Evolutionary conservation across 2,797 vertebrate genomes (phyloP), one percentile per base, ranked within the genome.

Genomic region (Leucoraja ocellata): DNA sequence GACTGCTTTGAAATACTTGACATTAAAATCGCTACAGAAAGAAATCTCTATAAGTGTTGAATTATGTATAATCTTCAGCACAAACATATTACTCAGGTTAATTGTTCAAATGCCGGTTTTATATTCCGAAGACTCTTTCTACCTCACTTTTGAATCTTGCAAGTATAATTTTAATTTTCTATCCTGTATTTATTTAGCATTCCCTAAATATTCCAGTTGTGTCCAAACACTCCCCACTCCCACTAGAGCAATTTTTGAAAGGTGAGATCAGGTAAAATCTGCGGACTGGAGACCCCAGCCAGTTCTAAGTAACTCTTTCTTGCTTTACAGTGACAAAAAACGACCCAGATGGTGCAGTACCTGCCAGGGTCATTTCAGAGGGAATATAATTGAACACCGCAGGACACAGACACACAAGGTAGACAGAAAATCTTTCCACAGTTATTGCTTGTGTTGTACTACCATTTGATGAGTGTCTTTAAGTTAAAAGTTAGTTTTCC

Each of bases 391-490:
- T 93, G 98, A 97, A 25, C 99, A 99, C 93, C 97, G 97, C 93
- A 96, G 97, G 95, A 98, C 98, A 0, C 97, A 96, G 93, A 97
- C 98, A 93, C 98, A 99, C 96, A 99, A 98, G 97, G 98, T 99
- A 96, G 94, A 9, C 13, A 39, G 7, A 11, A 32, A 63, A 88
- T 32, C 63, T 36, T 88, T 88, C 61, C 10, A 18, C 25, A 63
- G 46, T n/a, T 16, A 86, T 86, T 86, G 58, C 84, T 88, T 32
- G 14, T 36, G 14, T 88, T 18, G 21, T 1, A 1, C 11, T 32
- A 2, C 28, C 16, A 65, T 63, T 63, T 86, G 61, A 58, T 61
- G 8, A 61, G 0, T 84, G 25, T 36, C 63, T 36, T n/a, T 36
- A 65, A 88, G 61, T 36, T n/a, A 68, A 88, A 74, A 36, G 58